Evolutionary conservation across 2,113 vertebrate genomes (phyloP).

Genomic region (Nicator chloris): DNA sequence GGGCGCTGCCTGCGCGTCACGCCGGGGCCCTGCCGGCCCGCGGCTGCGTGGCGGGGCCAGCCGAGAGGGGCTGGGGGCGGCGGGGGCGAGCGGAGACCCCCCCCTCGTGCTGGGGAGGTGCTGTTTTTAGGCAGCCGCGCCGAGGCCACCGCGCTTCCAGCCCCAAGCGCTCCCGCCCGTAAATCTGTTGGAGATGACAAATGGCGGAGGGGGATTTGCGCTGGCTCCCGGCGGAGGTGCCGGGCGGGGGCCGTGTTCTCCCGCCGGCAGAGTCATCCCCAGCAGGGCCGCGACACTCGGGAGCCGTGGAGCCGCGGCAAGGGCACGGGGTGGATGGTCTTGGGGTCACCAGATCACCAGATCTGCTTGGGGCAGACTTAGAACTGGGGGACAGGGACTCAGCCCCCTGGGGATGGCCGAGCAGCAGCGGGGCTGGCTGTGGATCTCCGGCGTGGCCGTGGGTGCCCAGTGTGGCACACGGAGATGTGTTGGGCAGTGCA

Average conservation of each 20-base stretch:
- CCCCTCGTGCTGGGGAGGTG: background rate
- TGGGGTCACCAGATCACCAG: background rate
- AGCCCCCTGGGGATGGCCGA: background rate
- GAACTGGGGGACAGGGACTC: too few relatives aligned
- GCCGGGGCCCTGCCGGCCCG: background rate
- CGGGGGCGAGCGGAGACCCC: background rate
- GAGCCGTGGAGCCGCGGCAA: background rate
- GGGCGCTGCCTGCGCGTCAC: background rate
- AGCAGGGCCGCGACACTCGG: background rate
- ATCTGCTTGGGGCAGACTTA: background rate
- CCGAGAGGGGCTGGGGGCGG: background rate
- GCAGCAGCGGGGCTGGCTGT: background rate
- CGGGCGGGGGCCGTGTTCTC: background rate
- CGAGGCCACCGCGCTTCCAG: background rate
- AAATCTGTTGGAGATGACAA: background rate
- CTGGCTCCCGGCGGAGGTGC: background rate
- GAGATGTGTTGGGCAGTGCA: rapidly evolving
- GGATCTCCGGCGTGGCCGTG: background rate
- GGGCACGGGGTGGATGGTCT: background rate
- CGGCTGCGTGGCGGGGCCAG: background rate
- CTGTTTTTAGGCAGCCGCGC: background rate
- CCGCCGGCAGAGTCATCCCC: background rate
- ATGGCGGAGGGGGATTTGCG: background rate
- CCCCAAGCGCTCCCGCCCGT: background rate
- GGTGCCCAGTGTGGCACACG: rapidly evolving